Conservation (phyloP, 2,113 vertebrate genomes). For the Alligator sinensis region DNA sequence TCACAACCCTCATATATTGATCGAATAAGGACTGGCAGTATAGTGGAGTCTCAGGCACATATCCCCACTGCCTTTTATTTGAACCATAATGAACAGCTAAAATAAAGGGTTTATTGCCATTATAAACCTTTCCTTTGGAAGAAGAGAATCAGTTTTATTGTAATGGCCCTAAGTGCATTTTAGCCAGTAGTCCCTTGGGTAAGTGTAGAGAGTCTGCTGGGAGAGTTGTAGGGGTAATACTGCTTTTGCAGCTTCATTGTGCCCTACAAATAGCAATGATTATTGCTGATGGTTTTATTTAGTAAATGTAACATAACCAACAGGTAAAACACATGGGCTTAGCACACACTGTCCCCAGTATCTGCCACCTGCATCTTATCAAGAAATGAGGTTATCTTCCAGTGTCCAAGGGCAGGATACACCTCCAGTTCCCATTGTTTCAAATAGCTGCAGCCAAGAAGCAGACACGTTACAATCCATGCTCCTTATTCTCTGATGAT, state of each 20-base stretch:
- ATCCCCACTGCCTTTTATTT: conserved; percentile 64
- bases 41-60: conserved; percentile 28
- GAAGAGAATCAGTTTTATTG: conserved; percentile 2
- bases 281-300: conserved; percentile 47
- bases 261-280: conserved; percentile 19
- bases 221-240: neutral
- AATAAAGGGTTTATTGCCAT: conserved; percentile 62
- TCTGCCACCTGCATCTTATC: neutral
- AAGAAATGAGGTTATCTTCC: accelerated
- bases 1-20: conserved; percentile 72
- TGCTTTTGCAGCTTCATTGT: neutral
- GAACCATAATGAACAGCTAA: conserved; percentile 69
- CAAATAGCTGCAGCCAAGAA: neutral
- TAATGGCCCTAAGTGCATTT: conserved; percentile 57
- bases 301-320: neutral
- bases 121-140: conserved; percentile 72
- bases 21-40: conserved; percentile 60
- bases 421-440: neutral
- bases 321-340: neutral
- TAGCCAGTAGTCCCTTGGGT: neutral
- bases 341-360: accelerated
- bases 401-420: neutral
- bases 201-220: neutral
- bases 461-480: neutral
- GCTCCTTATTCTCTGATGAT: accelerated